Base-by-base conservation (phyloP, 2,888 invertebrate species). In the Melanophora roralis region DNA sequence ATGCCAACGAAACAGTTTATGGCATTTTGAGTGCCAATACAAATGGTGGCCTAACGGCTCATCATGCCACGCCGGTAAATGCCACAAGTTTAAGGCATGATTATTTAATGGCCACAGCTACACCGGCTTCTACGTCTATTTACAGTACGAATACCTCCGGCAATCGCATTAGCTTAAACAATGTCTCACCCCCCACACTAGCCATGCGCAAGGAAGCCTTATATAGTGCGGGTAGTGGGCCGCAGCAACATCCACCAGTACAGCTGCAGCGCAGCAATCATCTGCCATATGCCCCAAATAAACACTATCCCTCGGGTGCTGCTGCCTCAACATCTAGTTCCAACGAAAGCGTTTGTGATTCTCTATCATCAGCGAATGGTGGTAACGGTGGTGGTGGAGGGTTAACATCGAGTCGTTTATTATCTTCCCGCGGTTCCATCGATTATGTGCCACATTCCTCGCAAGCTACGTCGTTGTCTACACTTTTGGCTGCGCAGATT, bases 341-440 rank as follows among this genome's bases (percentile, higher is more conserved):
- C 19, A 95, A 94, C 84, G 96, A 97, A 91, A 96, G 96, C 0
- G 94, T 96, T 57, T 94, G 94, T 82, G 94, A 94, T 74, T 91
- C 92, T 84, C 92, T 93, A 21, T 91, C 91, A 84, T 93, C 93
- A 34, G 90, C 91, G 84, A 91, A 93, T 87, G 91, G 93, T 86
- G 81, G 83, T 7, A 82, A 81, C 84, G 92, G 88, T 53, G 90
- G 88, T 45, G 83, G 80, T n/a, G 83, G 81, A 11, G 83, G 79
- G 77, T 77, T 55, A 65, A 60, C 59, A 60, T 75, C 81, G 38
- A 81, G 83, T n/a, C 86, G 86, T 36, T 76, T 85, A 3, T 60
- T 86, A 34, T 84, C 82, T 47, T 83, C 85, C 3, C 85, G 88
- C 59, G 86, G 86, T 69, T 87, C 88, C 7, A 84, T 87, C 36